A percentile compares a stretch with the other conserved stretches of the same genome.
phyloP scores from a whole-genome alignment of 2,797 vertebrate genomes.

The Parauchenoglanis ngamensis region DNA sequence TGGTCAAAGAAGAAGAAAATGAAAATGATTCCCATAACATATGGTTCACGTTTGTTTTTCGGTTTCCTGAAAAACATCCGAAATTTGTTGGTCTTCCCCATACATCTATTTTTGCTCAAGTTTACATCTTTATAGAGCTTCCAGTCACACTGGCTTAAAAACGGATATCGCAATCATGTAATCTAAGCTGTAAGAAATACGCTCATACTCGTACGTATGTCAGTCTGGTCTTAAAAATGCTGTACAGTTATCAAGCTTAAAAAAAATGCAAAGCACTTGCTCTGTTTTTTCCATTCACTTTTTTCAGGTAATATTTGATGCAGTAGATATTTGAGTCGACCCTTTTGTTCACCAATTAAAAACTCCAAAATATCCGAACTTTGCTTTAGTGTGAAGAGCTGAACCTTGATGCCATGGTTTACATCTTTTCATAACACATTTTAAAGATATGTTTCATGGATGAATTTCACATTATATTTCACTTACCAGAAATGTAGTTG shows the following conservation, averaged over 20 bases:
- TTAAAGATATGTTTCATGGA: neutral
- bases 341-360: neutral
- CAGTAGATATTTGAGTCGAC: neutral
- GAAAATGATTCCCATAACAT: neutral
- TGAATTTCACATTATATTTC: too few relatives aligned
- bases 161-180: neutral
- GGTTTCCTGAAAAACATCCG: conserved; percentile 18
- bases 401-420: neutral
- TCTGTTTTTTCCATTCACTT: neutral
- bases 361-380: neutral
- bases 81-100: conserved; percentile 44
- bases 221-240: neutral
- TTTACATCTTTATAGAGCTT: conserved; percentile 48
- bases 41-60: conserved; percentile 11
- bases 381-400: neutral
- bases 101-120: neutral
- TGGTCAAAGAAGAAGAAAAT: conserved; percentile 35
- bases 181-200: conserved; percentile 18
- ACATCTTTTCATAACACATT: neutral
- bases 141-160: conserved; percentile 31
- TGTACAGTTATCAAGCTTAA: conserved; percentile 12
- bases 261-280: neutral
- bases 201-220: conserved; percentile 7
- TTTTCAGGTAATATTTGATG: neutral
- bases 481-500: neutral